Evolutionary conservation across 2,888 invertebrate species (phyloP).

Genomic region (Latrodectus elegans): DNA sequence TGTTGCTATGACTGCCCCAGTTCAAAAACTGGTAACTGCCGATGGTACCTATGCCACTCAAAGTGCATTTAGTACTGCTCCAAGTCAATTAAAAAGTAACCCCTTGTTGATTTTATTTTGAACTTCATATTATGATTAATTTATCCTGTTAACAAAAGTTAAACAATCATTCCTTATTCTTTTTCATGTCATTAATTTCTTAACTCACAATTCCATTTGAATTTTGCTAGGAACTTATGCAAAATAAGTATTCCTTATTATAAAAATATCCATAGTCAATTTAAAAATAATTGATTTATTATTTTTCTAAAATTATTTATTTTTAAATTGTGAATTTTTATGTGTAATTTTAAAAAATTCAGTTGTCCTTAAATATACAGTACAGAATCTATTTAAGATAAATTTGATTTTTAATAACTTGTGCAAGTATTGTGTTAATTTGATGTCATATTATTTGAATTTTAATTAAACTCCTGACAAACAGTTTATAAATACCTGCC

Average conservation of each 20-base stretch:
- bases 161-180: neutral
- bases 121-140: neutral
- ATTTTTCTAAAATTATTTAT: neutral
- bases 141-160: too few species aligned
- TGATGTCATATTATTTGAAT: too few species aligned
- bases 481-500: neutral
- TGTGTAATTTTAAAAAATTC: neutral
- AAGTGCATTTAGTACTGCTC: constrained; percentile 89
- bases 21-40: constrained; percentile 90
- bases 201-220: neutral
- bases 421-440: too few species aligned
- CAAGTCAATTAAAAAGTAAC: constrained; percentile 64
- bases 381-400: too few species aligned
- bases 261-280: neutral
- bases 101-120: constrained; percentile 12
- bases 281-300: neutral
- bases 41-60: constrained; percentile 99
- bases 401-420: too few species aligned
- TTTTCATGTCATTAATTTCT: neutral
- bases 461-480: neutral
- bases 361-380: neutral
- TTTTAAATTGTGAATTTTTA: neutral
- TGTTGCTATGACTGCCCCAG: constrained; percentile 72
- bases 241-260: neutral
- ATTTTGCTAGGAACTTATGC: neutral